Evolutionary conservation across 2,797 vertebrate genomes (phyloP), one percentile per base, ranked within the genome.

Genomic region (Centropyge bicolor): DNA sequence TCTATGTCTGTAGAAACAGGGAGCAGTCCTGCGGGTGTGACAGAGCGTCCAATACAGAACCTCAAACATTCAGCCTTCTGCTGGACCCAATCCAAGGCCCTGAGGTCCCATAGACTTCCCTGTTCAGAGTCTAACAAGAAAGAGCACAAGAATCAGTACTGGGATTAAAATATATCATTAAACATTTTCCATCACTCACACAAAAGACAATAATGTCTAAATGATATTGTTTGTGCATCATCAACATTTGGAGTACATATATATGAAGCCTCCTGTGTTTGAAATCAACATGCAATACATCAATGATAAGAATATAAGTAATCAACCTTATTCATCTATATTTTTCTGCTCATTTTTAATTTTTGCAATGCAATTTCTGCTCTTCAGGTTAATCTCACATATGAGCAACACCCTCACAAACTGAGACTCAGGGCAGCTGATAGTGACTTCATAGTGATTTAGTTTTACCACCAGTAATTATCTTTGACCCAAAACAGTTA

Each of bases 41-140:
- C 83, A 0, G 86, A 94, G 70, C 91, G 92, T 20, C 86, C 89
- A 4, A 95, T 72, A 75, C 97, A 99, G 84, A 95, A 96, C 90
- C 76, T 93, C 89, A 97, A 74, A 91, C 98, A 99, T 35, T 98
- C 97, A 0, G 97, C 97, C 24, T 93, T 95, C 82, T 89, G 93
- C 84, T 98, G 95, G 76, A 96, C 91, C 90, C 94, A 95, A 13
- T 96, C 96, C 81, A 97, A 85, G 13, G 94, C 92, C 85, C 85
- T 93, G 41, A 96, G 86, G 76, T 96, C 94, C 95, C 94, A 93
- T 36, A 92, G 10, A 41, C 49, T 83, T 8, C 89, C 89, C 6
- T 87, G 62, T 46, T 95, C 94, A 51, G 94, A 93, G 69, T 88
- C 95, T 91, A 69, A 52, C 20, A 71, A 71, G 1, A 27, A 69